Base-by-base conservation (phyloP, 2,797 vertebrate species). In the Columba guinea region DNA sequence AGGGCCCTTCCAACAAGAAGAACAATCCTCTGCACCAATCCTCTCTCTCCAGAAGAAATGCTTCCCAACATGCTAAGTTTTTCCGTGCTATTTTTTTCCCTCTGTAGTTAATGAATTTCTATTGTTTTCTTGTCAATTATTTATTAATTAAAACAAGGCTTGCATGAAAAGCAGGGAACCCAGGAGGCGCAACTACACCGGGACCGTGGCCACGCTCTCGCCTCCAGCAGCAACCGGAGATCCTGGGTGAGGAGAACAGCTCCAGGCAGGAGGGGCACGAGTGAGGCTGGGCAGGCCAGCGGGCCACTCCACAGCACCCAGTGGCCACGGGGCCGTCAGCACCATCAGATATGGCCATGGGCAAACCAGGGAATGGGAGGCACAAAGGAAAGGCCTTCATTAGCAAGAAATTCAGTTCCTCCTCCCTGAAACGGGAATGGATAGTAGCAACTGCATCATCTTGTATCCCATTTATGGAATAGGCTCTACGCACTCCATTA, bases 61-160 rank as follows among this genome's bases (percentile, higher is more conserved):
- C n/a, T 90, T 94, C 81, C 71, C 53, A 70, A 90, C 46, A 71
- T 19, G 37, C 92, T 89, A 77, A 94, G 62, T 78, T 92, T 94
- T 93, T 83, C 84, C 1, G 1, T 71, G 65, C 90, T 96, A 46
- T 84, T 85, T 89, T 53, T 24, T 10, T 16, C 14, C 79, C 73
- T 27, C 71, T 26, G 55, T 63, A 90, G 81, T 73, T 94, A 95
- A 96, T 85, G 23, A 95, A 92, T 69, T 81, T 70, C 88, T 85
- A 89, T 93, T 96, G 94, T 90, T 90, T 91, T 74, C 51, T 56
- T 80, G 93, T 95, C 90, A 83, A 85, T 91, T 94, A 93, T 86
- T 93, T 92, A 93, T 81, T 95, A 78, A 87, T 90, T 93, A 71
- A 94, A 96, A 92, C 64, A 87, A 93, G 81, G 78, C 64, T 92